A percentile compares a stretch with the other conserved stretches of the same genome.
Evolutionary conservation across 2,888 invertebrate species (phyloP).

Genomic region (Ellobium chinense): DNA sequence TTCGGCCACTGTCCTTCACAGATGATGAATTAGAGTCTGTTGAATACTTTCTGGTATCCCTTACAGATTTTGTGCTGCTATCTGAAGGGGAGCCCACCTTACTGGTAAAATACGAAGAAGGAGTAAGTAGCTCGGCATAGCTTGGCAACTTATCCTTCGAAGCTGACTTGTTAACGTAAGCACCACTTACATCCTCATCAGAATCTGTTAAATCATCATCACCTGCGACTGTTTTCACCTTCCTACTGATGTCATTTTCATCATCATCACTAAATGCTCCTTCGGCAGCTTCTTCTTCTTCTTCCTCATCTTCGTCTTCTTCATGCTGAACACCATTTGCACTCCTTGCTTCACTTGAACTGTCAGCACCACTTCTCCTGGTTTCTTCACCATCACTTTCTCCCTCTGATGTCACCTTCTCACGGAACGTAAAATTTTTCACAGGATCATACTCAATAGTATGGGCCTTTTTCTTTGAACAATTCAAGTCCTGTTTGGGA

Average conservation of each 20-base stretch:
- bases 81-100: conserved; percentile 1
- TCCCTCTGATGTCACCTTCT: not conserved
- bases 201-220: conserved; percentile 47
- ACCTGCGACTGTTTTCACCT: conserved; percentile 2
- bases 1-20: not conserved
- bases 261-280: conserved; percentile 59
- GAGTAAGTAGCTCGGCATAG: conserved; percentile 37
- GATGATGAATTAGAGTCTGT: conserved; percentile 8
- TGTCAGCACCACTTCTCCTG: not conserved
- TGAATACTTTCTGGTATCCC: not conserved
- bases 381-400: not conserved
- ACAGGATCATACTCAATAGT: conserved; percentile 71
- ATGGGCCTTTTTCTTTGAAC: conserved; percentile 26
- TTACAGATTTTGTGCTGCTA: not conserved
- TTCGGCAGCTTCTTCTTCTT: conserved; percentile 42
- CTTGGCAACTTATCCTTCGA: conserved; percentile 34
- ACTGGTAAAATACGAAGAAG: conserved; percentile 33
- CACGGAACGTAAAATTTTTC: conserved; percentile 60
- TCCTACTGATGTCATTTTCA: conserved; percentile 24
- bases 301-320: not conserved
- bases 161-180: not conserved
- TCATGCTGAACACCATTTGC: not conserved
- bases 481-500: conserved; percentile 53
- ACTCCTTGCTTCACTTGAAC: not conserved
- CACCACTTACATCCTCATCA: conserved; percentile 39